Evolutionary conservation across 2,797 vertebrate species (phyloP).

Genomic region (Takifugu rubripes): DNA sequence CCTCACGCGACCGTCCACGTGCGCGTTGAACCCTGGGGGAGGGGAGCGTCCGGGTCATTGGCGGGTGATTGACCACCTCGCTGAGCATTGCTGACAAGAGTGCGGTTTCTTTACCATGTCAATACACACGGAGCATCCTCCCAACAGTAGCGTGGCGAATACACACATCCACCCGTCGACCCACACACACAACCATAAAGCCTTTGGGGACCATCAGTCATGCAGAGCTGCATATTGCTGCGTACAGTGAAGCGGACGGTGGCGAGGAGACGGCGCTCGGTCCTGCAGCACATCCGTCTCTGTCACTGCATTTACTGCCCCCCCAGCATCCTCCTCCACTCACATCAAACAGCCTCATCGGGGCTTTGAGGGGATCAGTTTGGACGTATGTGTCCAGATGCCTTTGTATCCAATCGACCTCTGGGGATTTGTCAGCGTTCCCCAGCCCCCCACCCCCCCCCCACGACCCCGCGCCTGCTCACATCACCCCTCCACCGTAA

Average conservation of each 20-base stretch:
- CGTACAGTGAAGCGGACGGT: constrained; percentile 38
- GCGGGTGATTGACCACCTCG: constrained; percentile 57
- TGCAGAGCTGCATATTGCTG: constrained; percentile 41
- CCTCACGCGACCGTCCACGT: too few relatives aligned
- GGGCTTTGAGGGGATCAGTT: constrained; percentile 49
- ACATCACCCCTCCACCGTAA: constrained; percentile 30
- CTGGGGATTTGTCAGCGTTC: constrained; percentile 59
- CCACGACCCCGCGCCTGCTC: constrained; percentile 16
- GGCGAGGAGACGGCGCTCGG: constrained; percentile 41
- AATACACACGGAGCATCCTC: constrained; percentile 53
- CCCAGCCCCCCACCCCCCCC: constrained; percentile 24
- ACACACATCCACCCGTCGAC: constrained; percentile 1
- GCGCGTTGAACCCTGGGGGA: constrained; percentile 16
- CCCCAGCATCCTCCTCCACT: constrained; percentile 23
- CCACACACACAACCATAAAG: constrained; percentile 30
- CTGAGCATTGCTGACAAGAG: constrained; percentile 54
- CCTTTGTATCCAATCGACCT: constrained; percentile 61
- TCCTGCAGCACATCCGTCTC: constrained; percentile 44
- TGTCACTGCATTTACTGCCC: constrained; percentile 48
- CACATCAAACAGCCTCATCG: constrained; percentile 30
- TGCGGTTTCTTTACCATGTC: constrained; percentile 55
- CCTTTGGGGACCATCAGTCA: constrained; percentile 46
- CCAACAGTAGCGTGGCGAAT: constrained; percentile 26
- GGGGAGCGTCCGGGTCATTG: constrained; percentile 30
- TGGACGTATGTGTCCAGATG: constrained; percentile 52